Evolutionary conservation across 92 coral and sea anemone species (phyloP).

Genomic region (Desmophyllum pertusum): DNA sequence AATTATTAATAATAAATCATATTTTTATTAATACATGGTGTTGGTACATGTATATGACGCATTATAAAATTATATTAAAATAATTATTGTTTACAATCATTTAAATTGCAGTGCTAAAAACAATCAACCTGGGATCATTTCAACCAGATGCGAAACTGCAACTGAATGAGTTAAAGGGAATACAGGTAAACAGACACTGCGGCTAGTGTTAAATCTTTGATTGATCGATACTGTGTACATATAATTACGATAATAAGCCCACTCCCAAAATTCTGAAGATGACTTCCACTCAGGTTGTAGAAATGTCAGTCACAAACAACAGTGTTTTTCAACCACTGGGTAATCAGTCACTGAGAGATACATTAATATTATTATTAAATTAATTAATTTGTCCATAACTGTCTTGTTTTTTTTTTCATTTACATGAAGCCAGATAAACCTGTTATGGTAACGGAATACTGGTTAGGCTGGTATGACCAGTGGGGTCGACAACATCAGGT

Average conservation of each 20-base stretch:
- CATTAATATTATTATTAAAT: too few relatives aligned
- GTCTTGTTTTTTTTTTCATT: background rate
- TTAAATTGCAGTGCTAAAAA: conserved; percentile 70
- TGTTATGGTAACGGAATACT: conserved; percentile 89
- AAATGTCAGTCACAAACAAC: too few relatives aligned
- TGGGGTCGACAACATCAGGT: conserved; percentile 85
- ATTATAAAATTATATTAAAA: too few relatives aligned
- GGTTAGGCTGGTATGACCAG: conserved; percentile 99
- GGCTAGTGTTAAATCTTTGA: background rate
- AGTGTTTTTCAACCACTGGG: too few relatives aligned
- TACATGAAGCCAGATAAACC: conserved; percentile 86
- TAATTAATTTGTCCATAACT: background rate
- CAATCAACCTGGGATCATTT: conserved; percentile 84
- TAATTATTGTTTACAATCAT: background rate
- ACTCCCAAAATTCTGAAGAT: too few relatives aligned
- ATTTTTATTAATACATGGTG: background rate
- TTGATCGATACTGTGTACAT: too few relatives aligned
- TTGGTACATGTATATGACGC: too few relatives aligned
- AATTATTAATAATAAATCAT: too few relatives aligned
- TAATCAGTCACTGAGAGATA: too few relatives aligned
- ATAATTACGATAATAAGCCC: too few relatives aligned
- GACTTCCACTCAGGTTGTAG: too few relatives aligned
- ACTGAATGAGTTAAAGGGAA: conserved; percentile 47
- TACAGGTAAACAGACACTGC: conserved; percentile 67
- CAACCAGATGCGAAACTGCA: background rate